Conservation (phyloP, 2,797 vertebrate species). For the Parotocinclus haroldoi region DNA sequence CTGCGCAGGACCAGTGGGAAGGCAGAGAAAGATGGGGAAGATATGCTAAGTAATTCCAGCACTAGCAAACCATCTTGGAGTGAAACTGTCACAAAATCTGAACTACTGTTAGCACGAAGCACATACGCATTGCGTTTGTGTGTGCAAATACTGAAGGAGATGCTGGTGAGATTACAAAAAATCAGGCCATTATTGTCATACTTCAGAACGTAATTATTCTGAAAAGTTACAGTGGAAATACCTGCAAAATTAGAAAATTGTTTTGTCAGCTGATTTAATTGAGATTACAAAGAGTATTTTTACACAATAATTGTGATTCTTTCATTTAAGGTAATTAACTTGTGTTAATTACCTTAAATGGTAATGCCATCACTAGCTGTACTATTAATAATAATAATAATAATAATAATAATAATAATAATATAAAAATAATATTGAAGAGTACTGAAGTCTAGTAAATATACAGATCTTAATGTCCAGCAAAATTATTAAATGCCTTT, state of each 20-base stretch:
- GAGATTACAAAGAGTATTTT: no score
- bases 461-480: no score
- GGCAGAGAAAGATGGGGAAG: conserved; percentile 52
- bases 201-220: conserved; percentile 67
- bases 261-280: background rate
- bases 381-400: no score
- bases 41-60: conserved; percentile 71
- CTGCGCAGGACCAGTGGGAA: conserved; percentile 71
- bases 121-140: conserved; percentile 66
- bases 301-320: no score
- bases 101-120: conserved; percentile 75
- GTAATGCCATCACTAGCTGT: no score
- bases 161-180: conserved; percentile 75
- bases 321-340: no score
- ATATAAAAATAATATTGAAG: no score
- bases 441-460: no score
- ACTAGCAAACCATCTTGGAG: conserved; percentile 75
- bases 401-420: no score
- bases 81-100: conserved; percentile 73
- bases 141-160: conserved; percentile 81
- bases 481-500: no score
- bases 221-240: conserved; percentile 79
- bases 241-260: conserved; percentile 61
- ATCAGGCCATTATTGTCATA: conserved; percentile 82
- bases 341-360: no score